These are phyloP conservation scores for Clostera curtula DNA, from an alignment of 2,888 invertebrate genomes.

Conservation along the genomic window DNA sequence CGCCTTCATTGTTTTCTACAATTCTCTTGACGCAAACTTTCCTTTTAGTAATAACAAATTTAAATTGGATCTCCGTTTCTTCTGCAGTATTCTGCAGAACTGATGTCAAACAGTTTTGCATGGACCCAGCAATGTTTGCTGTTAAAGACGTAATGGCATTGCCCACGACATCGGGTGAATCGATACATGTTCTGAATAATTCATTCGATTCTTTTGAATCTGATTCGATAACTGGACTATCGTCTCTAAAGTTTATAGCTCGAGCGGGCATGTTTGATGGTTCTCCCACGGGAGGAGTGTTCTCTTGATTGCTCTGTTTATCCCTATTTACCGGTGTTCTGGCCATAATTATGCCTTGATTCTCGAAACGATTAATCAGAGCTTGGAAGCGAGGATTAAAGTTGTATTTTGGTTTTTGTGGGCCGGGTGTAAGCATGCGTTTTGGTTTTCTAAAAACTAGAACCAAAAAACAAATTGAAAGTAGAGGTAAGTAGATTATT, in stretches of 20 bases:
- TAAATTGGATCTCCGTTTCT: constrained; percentile 66
- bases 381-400: constrained; percentile 65
- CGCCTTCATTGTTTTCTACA: constrained; percentile 27
- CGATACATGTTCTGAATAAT: constrained; percentile 53
- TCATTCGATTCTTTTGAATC: constrained; percentile 54
- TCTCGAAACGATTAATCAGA: constrained; percentile 59
- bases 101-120: constrained; percentile 53
- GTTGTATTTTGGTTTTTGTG: constrained; percentile 46
- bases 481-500: too few relatives aligned
- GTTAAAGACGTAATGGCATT: constrained; percentile 52
- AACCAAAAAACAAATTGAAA: too few relatives aligned
- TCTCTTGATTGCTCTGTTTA: constrained; percentile 34
- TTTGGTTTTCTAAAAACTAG: constrained; percentile 63
- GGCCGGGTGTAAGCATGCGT: constrained; percentile 64
- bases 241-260: constrained; percentile 66
- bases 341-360: constrained; percentile 42
- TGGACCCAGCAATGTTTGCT: constrained; percentile 53
- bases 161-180: constrained; percentile 34
- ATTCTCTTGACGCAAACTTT: constrained; percentile 52
- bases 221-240: constrained; percentile 48
- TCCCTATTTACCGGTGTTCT: constrained; percentile 47
- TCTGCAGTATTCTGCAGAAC: constrained; percentile 51
- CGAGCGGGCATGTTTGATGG: constrained; percentile 48
- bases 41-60: constrained; percentile 62
- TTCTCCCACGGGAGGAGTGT: constrained; percentile 52